Conservation (phyloP, 1,140 invertebrate species). For the Geopemphigus sp. region DNA sequence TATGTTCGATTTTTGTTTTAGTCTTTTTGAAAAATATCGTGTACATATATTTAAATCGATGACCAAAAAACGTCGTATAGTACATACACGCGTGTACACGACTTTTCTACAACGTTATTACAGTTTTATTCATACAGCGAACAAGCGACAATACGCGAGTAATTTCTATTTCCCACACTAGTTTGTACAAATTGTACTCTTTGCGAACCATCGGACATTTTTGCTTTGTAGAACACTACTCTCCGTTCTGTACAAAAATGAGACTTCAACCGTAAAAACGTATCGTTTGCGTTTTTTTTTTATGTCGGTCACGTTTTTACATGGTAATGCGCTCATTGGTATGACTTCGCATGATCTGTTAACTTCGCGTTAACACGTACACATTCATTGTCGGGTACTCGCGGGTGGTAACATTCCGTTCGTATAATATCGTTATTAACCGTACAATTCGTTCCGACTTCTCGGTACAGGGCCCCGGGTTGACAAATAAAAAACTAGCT, state of each 20-base stretch:
- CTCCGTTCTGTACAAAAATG: not conserved
- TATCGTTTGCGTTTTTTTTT: constrained; percentile 12
- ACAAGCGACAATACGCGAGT: not conserved
- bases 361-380: constrained; percentile 30
- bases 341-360: constrained; percentile 42
- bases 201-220: not conserved
- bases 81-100: not conserved
- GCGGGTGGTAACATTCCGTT: constrained; percentile 1
- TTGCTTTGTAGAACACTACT: not conserved
- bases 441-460: not conserved
- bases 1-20: not conserved
- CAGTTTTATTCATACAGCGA: not conserved
- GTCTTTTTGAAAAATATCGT: not conserved
- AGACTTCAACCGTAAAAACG: constrained; percentile 1
- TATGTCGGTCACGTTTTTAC: constrained; percentile 36
- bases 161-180: not conserved
- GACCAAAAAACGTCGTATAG: not conserved
- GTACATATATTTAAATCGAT: not conserved
- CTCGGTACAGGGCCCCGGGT: not conserved
- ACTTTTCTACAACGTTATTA: not conserved
- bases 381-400: constrained; percentile 16
- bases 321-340: constrained; percentile 32
- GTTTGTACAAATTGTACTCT: not conserved
- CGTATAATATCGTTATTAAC: constrained; percentile 24
- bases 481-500: not conserved